phyloP scores from a whole-genome alignment of 2,113 vertebrate species.

The Tympanuchus pallidicinctus region DNA sequence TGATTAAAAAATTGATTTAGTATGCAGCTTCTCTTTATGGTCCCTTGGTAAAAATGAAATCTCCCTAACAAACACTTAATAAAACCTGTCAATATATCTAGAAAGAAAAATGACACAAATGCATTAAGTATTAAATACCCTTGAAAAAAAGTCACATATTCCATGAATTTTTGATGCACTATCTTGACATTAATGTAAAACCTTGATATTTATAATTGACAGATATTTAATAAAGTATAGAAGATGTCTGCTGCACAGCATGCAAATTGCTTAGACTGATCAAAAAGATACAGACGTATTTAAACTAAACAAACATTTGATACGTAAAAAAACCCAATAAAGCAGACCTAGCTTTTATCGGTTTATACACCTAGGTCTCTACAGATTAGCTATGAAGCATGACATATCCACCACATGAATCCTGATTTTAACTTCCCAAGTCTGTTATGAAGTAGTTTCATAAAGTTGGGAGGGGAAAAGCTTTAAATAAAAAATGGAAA shows the following conservation, averaged over 20 bases:
- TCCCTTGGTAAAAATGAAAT: constrained; percentile 84
- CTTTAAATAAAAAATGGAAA: constrained; percentile 66
- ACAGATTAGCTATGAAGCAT: constrained; percentile 54
- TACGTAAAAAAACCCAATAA: neutral
- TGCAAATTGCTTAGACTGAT: constrained; percentile 76
- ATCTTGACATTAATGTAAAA: constrained; percentile 91
- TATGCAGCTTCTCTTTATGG: constrained; percentile 81
- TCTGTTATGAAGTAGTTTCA: constrained; percentile 41
- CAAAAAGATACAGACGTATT: constrained; percentile 71
- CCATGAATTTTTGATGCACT: constrained; percentile 90
- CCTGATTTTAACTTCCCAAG: constrained; percentile 51
- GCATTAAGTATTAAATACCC: constrained; percentile 90
- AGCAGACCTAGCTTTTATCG: constrained; percentile 50
- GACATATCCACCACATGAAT: constrained; percentile 33
- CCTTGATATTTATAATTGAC: constrained; percentile 90
- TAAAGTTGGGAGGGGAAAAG: constrained; percentile 54
- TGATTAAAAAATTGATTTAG: constrained; percentile 82
- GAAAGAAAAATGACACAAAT: constrained; percentile 87
- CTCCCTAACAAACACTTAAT: constrained; percentile 89
- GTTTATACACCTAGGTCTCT: constrained; percentile 58
- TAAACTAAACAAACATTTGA: constrained; percentile 75
- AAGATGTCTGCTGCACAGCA: constrained; percentile 75
- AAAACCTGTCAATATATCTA: constrained; percentile 87
- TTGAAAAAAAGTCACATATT: constrained; percentile 86
- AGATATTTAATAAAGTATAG: constrained; percentile 86